phyloP scores from a whole-genome alignment of 2,113 vertebrate species.

The Otus sunia region DNA sequence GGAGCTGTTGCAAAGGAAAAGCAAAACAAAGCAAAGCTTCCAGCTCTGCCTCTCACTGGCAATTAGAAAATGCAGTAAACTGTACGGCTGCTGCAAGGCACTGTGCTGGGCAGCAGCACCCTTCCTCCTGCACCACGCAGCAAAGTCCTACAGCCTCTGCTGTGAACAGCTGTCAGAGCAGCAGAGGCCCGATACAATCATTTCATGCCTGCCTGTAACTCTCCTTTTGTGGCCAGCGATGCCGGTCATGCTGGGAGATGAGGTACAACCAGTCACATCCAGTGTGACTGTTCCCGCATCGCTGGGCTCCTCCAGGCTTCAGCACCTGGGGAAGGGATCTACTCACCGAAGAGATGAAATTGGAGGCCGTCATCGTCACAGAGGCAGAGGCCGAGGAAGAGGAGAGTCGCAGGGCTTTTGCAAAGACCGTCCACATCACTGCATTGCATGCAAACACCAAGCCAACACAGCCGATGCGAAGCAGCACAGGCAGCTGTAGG shows the following conservation, averaged over 20 bases:
- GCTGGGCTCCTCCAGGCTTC: background rate
- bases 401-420: slow-evolving; percentile 89
- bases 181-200: background rate
- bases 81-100: background rate
- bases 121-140: background rate
- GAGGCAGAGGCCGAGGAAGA: slow-evolving; percentile 88
- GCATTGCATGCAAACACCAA: slow-evolving; percentile 85
- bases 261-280: background rate
- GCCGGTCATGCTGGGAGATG: background rate
- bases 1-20: background rate
- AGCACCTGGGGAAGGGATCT: background rate
- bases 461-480: slow-evolving; percentile 75
- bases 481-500: slow-evolving; percentile 78
- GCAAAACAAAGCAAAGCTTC: background rate
- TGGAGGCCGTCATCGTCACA: slow-evolving; percentile 89
- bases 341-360: slow-evolving; percentile 92
- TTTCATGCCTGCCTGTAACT: background rate
- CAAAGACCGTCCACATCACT: slow-evolving; percentile 93
- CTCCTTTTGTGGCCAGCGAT: accelerated
- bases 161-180: accelerated
- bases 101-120: background rate
- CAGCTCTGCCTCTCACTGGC: background rate
- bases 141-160: background rate
- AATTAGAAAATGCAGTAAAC: background rate
- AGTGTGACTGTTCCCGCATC: accelerated